Percentiles rank a stretch among this genome's conserved stretches.
Conservation (phyloP, 2,113 vertebrate genomes). For the Drymodes brunneopygia region DNA sequence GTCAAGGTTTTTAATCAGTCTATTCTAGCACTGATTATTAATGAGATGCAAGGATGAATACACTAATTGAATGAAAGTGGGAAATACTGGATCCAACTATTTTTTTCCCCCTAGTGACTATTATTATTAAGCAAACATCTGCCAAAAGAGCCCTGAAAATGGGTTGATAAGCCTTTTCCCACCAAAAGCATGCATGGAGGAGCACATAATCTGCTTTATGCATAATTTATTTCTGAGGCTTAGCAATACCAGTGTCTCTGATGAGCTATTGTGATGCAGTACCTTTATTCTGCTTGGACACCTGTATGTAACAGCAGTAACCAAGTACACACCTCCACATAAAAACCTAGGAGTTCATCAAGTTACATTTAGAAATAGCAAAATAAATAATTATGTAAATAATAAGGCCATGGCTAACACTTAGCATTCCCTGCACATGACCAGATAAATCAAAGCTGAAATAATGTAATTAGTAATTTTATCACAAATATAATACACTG, state of each 20-base stretch:
- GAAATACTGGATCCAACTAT: background rate
- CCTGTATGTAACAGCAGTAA: background rate
- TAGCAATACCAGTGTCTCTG: background rate
- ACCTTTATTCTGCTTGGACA: background rate
- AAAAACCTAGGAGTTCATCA: background rate
- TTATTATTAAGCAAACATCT: background rate
- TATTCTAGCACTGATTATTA: background rate
- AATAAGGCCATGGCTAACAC: background rate
- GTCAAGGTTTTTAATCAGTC: background rate
- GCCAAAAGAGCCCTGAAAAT: background rate
- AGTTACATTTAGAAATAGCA: background rate
- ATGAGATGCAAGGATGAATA: background rate
- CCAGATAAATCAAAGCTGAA: background rate
- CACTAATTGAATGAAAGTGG: background rate
- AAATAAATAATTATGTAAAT: background rate
- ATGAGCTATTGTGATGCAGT: background rate
- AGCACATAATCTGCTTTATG: background rate
- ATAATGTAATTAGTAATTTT: background rate
- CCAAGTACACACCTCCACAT: background rate
- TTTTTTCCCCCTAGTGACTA: background rate
- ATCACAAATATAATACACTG: background rate
- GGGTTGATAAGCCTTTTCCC: background rate
- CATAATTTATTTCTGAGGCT: slow-evolving; percentile 8
- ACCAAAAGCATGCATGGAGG: background rate
- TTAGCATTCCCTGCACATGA: background rate